phyloP scores from a whole-genome alignment of 1,140 invertebrate genomes.

The Drosophila fuyamai region DNA sequence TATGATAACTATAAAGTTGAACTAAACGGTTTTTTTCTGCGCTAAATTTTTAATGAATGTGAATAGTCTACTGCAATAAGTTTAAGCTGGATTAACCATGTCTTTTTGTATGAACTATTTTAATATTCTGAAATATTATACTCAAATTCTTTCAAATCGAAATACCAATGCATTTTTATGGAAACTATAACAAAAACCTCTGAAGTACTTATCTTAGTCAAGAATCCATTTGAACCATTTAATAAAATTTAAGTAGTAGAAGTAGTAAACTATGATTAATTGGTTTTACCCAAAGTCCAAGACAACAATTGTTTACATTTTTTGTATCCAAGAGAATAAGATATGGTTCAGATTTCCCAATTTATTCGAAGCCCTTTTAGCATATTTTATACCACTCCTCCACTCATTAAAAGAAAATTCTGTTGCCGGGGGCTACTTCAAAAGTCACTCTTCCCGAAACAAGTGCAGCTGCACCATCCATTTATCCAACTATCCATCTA shows the following conservation, averaged over 20 bases:
- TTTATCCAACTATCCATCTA: constrained; percentile 39
- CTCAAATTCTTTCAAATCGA: too few species aligned
- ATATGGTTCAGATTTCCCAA: not conserved
- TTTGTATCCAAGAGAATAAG: too few species aligned
- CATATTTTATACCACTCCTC: constrained; percentile 4
- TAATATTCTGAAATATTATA: too few species aligned
- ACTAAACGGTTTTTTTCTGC: not conserved
- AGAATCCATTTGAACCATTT: not conserved
- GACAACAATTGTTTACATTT: too few species aligned
- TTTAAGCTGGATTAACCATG: not conserved
- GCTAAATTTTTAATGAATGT: not conserved
- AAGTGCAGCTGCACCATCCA: constrained; percentile 49
- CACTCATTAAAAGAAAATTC: constrained; percentile 55
- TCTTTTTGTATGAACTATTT: too few species aligned
- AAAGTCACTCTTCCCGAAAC: constrained; percentile 48
- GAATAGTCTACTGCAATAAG: not conserved
- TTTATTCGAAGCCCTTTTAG: not conserved
- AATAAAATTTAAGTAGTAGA: not conserved
- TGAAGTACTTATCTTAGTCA: not conserved
- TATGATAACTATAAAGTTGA: constrained; percentile 8
- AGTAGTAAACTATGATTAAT: too few species aligned
- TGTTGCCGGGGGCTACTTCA: constrained; percentile 17
- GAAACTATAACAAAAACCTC: not conserved
- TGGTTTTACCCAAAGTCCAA: too few species aligned
- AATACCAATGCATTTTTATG: not conserved